These are phyloP conservation scores for Sciurus niger DNA, from an alignment of 2,113 vertebrate genomes.

Conservation along the genomic window DNA sequence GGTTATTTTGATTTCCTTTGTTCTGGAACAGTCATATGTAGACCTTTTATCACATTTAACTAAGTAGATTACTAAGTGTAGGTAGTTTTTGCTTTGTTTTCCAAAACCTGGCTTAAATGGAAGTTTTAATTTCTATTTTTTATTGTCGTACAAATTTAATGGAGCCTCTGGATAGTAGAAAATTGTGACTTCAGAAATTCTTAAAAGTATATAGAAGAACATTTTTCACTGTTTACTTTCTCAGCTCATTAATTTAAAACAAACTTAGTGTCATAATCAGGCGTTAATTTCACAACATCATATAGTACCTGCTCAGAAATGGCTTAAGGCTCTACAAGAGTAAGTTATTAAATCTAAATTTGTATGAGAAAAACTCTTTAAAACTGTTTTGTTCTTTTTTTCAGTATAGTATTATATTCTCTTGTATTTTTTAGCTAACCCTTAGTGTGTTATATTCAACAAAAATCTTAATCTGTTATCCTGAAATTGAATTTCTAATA, in stretches of 20 bases:
- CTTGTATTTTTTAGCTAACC: neutral
- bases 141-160: neutral
- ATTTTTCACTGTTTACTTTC: neutral
- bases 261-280: neutral
- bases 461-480: neutral
- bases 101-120: neutral
- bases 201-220: neutral
- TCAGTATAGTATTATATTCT: neutral
- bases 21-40: neutral
- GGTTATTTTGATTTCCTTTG: neutral
- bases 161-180: neutral
- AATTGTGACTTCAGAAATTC: neutral
- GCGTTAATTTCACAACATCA: neutral
- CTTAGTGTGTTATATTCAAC: neutral
- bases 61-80: neutral
- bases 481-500: neutral
- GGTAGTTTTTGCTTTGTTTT: neutral
- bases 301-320: slow-evolving; percentile 11
- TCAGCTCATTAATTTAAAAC: neutral
- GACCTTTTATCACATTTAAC: neutral
- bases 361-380: neutral
- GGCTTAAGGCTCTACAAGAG: neutral
- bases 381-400: neutral
- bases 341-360: neutral
- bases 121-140: neutral